Conservation (phyloP, 1,140 invertebrate species). For the Drosophila prosaltans region DNA sequence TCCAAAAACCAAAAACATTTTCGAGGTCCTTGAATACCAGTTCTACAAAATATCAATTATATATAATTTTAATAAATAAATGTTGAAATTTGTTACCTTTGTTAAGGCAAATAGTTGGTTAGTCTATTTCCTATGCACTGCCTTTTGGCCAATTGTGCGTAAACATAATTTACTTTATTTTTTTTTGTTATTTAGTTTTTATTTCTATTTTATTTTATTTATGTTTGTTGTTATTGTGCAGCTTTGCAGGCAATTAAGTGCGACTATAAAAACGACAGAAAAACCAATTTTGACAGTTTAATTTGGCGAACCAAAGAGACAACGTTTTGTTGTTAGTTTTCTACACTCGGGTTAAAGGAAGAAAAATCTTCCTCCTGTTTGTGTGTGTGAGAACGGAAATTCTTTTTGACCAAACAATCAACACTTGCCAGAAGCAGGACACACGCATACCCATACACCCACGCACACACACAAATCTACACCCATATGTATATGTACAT, state of each 20-base stretch:
- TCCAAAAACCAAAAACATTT: no score
- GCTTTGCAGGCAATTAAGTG: slow-evolving; percentile 40
- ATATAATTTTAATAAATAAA: no score
- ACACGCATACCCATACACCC: slow-evolving; percentile 21
- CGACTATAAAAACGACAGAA: slow-evolving; percentile 32
- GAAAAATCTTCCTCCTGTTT: slow-evolving; percentile 27
- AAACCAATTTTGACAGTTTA: slow-evolving; percentile 47
- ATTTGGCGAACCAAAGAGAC: slow-evolving; percentile 44
- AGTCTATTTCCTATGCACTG: not conserved
- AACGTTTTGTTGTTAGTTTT: slow-evolving; percentile 24
- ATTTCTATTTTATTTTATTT: not conserved
- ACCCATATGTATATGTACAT: slow-evolving; percentile 42
- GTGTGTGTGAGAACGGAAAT: slow-evolving; percentile 36
- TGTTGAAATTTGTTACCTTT: no score
- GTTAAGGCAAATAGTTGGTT: no score
- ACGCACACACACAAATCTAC: slow-evolving; percentile 28
- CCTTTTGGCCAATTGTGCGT: not conserved
- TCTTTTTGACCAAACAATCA: slow-evolving; percentile 70
- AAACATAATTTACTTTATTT: not conserved
- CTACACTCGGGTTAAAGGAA: slow-evolving; percentile 27
- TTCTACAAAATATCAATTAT: no score
- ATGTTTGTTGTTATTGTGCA: slow-evolving; percentile 10
- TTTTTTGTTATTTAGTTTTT: not conserved
- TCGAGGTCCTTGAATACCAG: no score
- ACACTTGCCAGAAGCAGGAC: slow-evolving; percentile 46